phyloP scores from a whole-genome alignment of 2,888 invertebrate species.

The Nycteola revayana region DNA sequence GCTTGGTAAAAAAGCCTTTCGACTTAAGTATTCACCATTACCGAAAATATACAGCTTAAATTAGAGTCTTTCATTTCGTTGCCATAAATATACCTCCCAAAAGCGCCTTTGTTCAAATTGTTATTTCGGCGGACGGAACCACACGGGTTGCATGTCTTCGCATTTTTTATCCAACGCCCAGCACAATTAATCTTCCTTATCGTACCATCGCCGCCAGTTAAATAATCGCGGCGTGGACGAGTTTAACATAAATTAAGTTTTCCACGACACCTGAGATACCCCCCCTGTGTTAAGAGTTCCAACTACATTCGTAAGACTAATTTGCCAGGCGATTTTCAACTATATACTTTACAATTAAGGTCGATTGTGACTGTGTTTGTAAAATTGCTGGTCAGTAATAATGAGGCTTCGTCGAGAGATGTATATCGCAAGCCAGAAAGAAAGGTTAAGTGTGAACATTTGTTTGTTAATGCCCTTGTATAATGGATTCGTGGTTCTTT shows the following conservation, averaged over 20 bases:
- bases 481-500: slow-evolving; percentile 71
- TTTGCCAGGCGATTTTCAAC: slow-evolving; percentile 28
- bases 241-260: slow-evolving; percentile 82
- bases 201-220: slow-evolving; percentile 69
- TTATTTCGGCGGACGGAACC: slow-evolving; percentile 45
- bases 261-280: slow-evolving; percentile 77
- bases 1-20: slow-evolving; percentile 2
- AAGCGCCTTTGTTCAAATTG: slow-evolving; percentile 36
- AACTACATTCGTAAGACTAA: slow-evolving; percentile 15
- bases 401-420: slow-evolving; percentile 74
- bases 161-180: slow-evolving; percentile 56
- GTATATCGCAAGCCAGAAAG: slow-evolving; percentile 69
- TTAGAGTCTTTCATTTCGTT: slow-evolving; percentile 21
- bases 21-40: slow-evolving; percentile 18
- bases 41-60: slow-evolving; percentile 25
- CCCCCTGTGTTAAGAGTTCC: slow-evolving; percentile 62
- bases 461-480: slow-evolving; percentile 78
- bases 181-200: slow-evolving; percentile 77
- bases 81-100: slow-evolving; percentile 35
- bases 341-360: slow-evolving; percentile 23
- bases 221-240: slow-evolving; percentile 75
- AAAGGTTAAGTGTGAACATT: slow-evolving; percentile 81
- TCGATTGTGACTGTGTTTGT: slow-evolving; percentile 8
- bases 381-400: slow-evolving; percentile 53
- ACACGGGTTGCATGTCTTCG: slow-evolving; percentile 64